These are phyloP conservation scores for Bathynomus jamesi DNA, from an alignment of 1,140 invertebrate genomes.

Conservation along the genomic window DNA sequence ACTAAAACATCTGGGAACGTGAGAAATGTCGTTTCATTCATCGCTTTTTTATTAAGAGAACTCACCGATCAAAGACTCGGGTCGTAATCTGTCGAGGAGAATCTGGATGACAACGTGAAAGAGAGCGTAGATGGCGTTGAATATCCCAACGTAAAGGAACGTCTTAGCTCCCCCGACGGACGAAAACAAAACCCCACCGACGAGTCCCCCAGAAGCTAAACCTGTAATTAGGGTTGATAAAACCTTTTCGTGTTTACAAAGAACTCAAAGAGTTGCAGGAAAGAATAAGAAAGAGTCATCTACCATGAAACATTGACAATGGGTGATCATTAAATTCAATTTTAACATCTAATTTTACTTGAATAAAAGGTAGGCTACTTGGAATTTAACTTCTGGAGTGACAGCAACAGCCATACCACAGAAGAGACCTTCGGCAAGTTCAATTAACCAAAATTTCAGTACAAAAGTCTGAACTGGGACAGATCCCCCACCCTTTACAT, in stretches of 20 bases:
- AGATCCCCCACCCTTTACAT: too few species aligned
- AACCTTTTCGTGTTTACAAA: too few species aligned
- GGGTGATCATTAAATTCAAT: neutral
- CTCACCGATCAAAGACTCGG: neutral
- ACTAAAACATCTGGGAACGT: too few species aligned
- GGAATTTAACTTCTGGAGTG: neutral
- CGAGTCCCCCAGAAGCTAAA: conserved; percentile 28
- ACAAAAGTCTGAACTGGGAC: too few species aligned
- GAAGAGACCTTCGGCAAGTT: neutral
- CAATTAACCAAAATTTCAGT: too few species aligned
- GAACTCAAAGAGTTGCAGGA: neutral
- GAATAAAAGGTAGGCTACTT: neutral
- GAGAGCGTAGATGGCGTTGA: conserved; percentile 49
- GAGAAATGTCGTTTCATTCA: too few species aligned
- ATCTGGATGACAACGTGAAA: neutral
- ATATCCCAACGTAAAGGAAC: conserved; percentile 23
- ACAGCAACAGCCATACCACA: neutral
- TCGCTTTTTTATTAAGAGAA: too few species aligned
- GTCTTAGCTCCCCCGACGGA: conserved; percentile 21
- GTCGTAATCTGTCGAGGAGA: neutral
- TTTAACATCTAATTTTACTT: neutral
- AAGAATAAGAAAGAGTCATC: neutral
- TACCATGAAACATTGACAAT: neutral
- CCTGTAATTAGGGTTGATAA: too few species aligned
- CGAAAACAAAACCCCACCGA: conserved; percentile 29